These are phyloP conservation scores for Colletes gigas DNA, from an alignment of 1,140 invertebrate species.

Conservation along the genomic window DNA sequence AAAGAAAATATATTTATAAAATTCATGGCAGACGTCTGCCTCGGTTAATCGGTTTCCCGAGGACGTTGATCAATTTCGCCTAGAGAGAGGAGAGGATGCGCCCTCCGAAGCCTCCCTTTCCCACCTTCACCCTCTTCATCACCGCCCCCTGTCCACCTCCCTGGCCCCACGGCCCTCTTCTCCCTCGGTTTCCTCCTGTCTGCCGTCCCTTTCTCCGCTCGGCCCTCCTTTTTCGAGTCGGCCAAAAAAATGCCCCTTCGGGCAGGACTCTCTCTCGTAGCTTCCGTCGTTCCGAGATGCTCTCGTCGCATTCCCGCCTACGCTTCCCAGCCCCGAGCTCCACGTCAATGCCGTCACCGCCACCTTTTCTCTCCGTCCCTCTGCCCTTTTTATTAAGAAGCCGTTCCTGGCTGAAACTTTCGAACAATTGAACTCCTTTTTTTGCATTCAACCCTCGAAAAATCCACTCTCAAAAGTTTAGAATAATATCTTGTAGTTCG, in stretches of 20 bases:
- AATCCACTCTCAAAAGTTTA: too few species aligned
- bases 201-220: not conserved
- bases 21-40: slow-evolving; percentile 60
- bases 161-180: slow-evolving; percentile 19
- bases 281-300: slow-evolving; percentile 63
- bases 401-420: not conserved
- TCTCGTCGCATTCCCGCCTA: slow-evolving; percentile 12
- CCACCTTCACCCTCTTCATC: slow-evolving; percentile 53
- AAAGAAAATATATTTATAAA: slow-evolving; percentile 68
- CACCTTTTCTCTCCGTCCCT: not conserved
- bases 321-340: slow-evolving; percentile 1
- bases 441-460: too few species aligned
- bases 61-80: slow-evolving; percentile 66
- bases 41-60: slow-evolving; percentile 65
- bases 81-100: slow-evolving; percentile 43
- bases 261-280: slow-evolving; percentile 54
- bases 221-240: slow-evolving; percentile 46
- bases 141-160: slow-evolving; percentile 38
- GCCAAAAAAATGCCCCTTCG: slow-evolving; percentile 64
- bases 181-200: slow-evolving; percentile 17
- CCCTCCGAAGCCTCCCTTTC: slow-evolving; percentile 38
- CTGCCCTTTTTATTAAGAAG: slow-evolving; percentile 35
- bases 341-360: slow-evolving; percentile 28
- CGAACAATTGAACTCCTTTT: too few species aligned
- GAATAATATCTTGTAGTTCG: too few species aligned